These are phyloP conservation scores for Cryptocephalus moraei DNA, from an alignment of 2,888 invertebrate genomes.

Conservation along the genomic window DNA sequence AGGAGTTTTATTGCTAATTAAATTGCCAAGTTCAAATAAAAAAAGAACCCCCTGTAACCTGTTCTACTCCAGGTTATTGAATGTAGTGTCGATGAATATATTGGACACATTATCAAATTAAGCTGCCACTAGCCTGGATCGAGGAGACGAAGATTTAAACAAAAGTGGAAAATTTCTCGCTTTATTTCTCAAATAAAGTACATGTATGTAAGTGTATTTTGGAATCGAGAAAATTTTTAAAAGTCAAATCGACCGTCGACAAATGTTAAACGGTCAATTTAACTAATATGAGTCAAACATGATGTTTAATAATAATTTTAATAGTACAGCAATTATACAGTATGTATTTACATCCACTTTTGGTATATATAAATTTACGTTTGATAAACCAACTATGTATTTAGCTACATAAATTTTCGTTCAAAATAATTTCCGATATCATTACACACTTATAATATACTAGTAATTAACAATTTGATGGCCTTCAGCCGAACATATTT, in stretches of 20 bases:
- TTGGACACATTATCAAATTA: no score
- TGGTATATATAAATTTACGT: conserved; percentile 9
- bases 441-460: conserved; percentile 15
- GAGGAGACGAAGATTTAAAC: no score
- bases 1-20: no score
- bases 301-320: conserved; percentile 9
- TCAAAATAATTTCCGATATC: conserved; percentile 13
- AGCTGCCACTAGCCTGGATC: no score
- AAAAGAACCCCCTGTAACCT: no score
- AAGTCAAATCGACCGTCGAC: neutral
- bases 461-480: conserved; percentile 20
- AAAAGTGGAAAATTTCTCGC: conserved; percentile 5
- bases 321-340: conserved; percentile 23
- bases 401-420: conserved; percentile 14
- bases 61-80: no score
- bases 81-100: no score
- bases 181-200: conserved; percentile 34
- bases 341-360: conserved; percentile 19
- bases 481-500: conserved; percentile 21
- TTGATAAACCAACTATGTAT: conserved; percentile 10
- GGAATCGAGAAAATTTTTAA: conserved; percentile 18
- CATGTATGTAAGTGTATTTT: conserved; percentile 28
- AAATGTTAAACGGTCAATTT: conserved; percentile 4
- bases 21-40: no score
- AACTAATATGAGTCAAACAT: neutral